These are phyloP conservation scores for Drosophila pallidifrons DNA, from an alignment of 1,140 invertebrate species.

Conservation along the genomic window DNA sequence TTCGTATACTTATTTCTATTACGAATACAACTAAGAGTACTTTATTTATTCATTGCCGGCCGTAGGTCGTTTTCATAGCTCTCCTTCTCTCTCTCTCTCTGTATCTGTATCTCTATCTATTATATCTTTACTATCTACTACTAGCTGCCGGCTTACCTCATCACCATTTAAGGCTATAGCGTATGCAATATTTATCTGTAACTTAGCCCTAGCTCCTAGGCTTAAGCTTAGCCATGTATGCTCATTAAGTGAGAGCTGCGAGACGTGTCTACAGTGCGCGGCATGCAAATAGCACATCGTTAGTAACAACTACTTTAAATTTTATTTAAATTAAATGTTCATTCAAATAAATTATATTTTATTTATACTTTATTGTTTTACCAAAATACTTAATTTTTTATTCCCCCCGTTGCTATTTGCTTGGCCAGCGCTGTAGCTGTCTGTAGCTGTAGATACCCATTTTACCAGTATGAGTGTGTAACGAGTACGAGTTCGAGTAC, in stretches of 20 bases:
- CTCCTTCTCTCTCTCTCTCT: slow-evolving; percentile 15
- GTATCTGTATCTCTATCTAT: background rate
- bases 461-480: slow-evolving; percentile 20
- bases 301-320: background rate
- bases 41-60: slow-evolving; percentile 68
- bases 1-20: slow-evolving; percentile 59
- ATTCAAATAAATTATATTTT: background rate
- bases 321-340: background rate
- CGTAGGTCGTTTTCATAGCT: slow-evolving; percentile 24
- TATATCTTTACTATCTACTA: too few species aligned
- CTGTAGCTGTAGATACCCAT: slow-evolving; percentile 26
- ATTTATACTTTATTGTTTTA: too few species aligned
- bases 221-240: slow-evolving; percentile 54
- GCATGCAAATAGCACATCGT: background rate
- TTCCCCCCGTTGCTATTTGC: background rate
- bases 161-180: slow-evolving; percentile 82
- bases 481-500: background rate
- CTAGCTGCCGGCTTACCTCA: slow-evolving; percentile 68
- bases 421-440: slow-evolving; percentile 24
- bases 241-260: slow-evolving; percentile 51
- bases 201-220: slow-evolving; percentile 50
- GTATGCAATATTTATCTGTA: slow-evolving; percentile 75
- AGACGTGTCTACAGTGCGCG: background rate
- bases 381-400: background rate
- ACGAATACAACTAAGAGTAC: slow-evolving; percentile 4